Evolutionary conservation across 2,888 invertebrate species (phyloP), one percentile per base, ranked within the genome.

Genomic region (Ophion slaviceki): DNA sequence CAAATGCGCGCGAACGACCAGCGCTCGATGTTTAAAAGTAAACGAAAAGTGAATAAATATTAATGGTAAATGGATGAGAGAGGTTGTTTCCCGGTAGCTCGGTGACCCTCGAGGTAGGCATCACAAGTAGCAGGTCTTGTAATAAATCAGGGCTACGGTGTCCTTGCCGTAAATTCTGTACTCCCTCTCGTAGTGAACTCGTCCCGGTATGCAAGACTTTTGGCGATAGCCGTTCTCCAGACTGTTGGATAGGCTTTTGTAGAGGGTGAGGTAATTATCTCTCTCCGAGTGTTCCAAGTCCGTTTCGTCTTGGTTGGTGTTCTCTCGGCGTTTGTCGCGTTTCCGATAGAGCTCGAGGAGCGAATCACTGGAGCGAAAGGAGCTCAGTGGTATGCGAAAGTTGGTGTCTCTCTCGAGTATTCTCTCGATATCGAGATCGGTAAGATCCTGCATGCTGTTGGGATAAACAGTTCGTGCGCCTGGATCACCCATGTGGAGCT

Each of bases 91-190:
- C 2, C 2, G 20, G 28, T 57, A 14, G 64, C 6, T 24, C 17
- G 66, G 66, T 53, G 53, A 53, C 47, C 53, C 64, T 53, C 72
- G 81, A 75, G 70, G 68, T 81, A 81, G 80, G 24, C 89, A 93
- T 94, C 94, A 94, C 92, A 94, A 93, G 89, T 94, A 94, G 87
- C 94, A 94, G 72, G 94, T 94, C 88, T 94, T 94, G 86, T 94
- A 94, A 82, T 93, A 94, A 86, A 94, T 93, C 61, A 93, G 91
- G n/a, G 94, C 94, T 76, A 94, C 91, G 66, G 93, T 94, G 86
- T 93, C 93, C 87, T 93, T 93, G 72, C 94, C 94, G 88, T 93
- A 93, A 57, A 94, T 92, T 86, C 93, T 90, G 89, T 93, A 94
- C 86, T 94, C 94, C 36, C 93, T 91, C 85, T 94, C 94, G 88